A percentile compares a stretch with the other conserved stretches of the same genome.
These are phyloP conservation scores for Spheniscus humboldti DNA, from an alignment of 2,797 vertebrate genomes.

Conservation along the genomic window DNA sequence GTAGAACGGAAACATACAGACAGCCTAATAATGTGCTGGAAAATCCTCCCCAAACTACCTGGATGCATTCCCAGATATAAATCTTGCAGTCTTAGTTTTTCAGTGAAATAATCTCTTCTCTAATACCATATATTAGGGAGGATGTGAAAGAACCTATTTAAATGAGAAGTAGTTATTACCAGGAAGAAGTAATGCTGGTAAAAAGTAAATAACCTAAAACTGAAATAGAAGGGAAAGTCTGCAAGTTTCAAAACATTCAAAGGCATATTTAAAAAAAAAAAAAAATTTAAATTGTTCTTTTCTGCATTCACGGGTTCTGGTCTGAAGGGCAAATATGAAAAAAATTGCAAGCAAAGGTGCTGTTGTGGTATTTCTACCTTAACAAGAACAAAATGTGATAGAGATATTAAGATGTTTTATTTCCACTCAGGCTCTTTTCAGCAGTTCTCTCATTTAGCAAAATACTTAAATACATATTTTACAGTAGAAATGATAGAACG, in stretches of 20 bases:
- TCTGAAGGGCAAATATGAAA: not conserved
- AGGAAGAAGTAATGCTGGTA: not conserved
- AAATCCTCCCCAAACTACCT: not conserved
- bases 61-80: not conserved
- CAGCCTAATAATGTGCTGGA: not conserved
- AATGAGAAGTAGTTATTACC: not conserved
- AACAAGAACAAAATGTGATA: not conserved
- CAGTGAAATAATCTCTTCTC: not conserved
- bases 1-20: not conserved
- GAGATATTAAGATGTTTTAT: not conserved
- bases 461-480: not conserved
- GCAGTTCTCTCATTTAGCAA: not conserved
- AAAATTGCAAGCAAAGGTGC: not conserved
- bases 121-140: not conserved
- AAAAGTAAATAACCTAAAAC: not conserved
- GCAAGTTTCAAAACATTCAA: not conserved
- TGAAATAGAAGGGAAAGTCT: not conserved
- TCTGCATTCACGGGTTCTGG: not conserved
- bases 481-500: not conserved
- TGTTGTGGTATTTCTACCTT: not conserved
- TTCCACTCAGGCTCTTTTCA: not conserved
- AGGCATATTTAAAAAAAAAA: not conserved
- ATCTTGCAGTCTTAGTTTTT: not conserved
- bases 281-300: not conserved
- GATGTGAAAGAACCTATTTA: not conserved